Conservation (phyloP, 1,140 invertebrate genomes). For the Zaprionus gabonicus region DNA sequence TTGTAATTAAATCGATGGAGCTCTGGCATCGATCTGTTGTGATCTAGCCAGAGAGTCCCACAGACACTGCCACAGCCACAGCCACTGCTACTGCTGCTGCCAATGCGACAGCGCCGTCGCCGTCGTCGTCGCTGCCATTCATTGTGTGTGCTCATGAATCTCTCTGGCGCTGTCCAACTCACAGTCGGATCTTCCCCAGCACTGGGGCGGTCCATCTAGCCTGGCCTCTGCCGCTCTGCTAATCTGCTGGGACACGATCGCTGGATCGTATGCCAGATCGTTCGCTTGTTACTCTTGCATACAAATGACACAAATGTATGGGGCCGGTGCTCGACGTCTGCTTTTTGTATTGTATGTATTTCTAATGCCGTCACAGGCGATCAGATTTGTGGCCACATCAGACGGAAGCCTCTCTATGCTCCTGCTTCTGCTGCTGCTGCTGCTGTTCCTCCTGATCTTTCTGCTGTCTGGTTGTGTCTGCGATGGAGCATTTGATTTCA, state of each 20-base stretch:
- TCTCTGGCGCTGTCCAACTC: conserved; percentile 61
- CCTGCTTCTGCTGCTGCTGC: neutral
- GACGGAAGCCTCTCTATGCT: conserved; percentile 20
- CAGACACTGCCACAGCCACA: neutral
- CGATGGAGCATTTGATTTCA: conserved; percentile 69
- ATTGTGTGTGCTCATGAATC: conserved; percentile 71
- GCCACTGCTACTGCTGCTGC: neutral
- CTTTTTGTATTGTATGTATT: conserved; percentile 66
- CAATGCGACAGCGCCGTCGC: conserved; percentile 12
- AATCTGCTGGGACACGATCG: conserved; percentile 73
- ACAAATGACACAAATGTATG: conserved; percentile 82
- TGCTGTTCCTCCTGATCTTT: neutral
- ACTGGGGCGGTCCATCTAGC: conserved; percentile 68
- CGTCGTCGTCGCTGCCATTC: conserved; percentile 50
- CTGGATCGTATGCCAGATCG: conserved; percentile 42
- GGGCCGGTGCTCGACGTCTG: conserved; percentile 38
- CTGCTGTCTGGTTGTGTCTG: conserved; percentile 22
- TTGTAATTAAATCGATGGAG: conserved; percentile 81
- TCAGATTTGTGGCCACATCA: conserved; percentile 61
- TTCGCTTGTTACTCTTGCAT: conserved; percentile 81
- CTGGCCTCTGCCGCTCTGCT: conserved; percentile 40
- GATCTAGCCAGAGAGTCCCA: conserved; percentile 50
- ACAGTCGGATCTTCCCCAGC: neutral
- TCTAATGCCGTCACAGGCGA: conserved; percentile 78
- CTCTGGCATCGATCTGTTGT: conserved; percentile 73